Conservation (phyloP, 2,888 invertebrate genomes). For the Axea sp. region DNA sequence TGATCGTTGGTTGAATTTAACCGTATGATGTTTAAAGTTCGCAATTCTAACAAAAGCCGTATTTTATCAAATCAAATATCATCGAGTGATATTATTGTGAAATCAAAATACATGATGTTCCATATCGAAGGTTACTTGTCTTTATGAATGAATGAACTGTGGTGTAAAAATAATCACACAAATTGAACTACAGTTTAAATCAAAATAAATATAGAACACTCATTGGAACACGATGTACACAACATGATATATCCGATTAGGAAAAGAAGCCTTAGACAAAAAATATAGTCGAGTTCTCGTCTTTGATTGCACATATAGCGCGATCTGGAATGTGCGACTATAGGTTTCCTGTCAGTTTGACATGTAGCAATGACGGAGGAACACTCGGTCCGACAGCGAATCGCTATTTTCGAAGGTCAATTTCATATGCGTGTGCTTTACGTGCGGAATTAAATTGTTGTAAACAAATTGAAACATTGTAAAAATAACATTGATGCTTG, state of each 20-base stretch:
- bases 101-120: no score
- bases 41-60: no score
- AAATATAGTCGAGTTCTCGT: slow-evolving; percentile 49
- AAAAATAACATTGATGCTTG: no score
- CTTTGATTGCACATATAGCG: slow-evolving; percentile 66
- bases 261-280: slow-evolving; percentile 44
- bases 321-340: slow-evolving; percentile 62
- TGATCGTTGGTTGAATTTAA: no score
- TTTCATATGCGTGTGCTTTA: background rate
- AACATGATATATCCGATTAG: slow-evolving; percentile 43
- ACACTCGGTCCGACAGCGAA: slow-evolving; percentile 72
- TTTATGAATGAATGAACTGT: no score
- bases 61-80: no score
- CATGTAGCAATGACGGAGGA: slow-evolving; percentile 72
- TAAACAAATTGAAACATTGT: background rate
- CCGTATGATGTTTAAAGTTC: no score
- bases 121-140: no score
- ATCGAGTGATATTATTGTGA: no score
- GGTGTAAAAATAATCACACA: no score
- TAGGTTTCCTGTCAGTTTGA: slow-evolving; percentile 64
- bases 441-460: background rate
- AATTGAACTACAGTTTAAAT: no score
- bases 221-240: slow-evolving; percentile 25
- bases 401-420: slow-evolving; percentile 75
- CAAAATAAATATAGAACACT: no score